A percentile compares a stretch with the other conserved stretches of the same genome.
Conservation (phyloP, 2,888 invertebrate species). For the Bembecia ichneumoniformis region DNA sequence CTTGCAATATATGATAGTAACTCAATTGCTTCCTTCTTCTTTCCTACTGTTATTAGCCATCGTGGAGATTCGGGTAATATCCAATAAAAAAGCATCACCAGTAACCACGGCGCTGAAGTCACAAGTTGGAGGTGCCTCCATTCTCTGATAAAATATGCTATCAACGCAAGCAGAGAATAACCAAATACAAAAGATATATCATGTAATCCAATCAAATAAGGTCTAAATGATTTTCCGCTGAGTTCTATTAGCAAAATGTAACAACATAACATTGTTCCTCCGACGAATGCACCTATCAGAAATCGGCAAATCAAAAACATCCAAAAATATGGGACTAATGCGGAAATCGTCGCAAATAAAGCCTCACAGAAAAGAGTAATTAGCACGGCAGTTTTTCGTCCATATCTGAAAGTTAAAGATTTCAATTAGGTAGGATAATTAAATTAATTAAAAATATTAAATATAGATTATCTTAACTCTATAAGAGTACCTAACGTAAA, state of each 20-base stretch:
- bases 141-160: slow-evolving; percentile 73
- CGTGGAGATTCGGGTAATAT: slow-evolving; percentile 84
- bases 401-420: slow-evolving; percentile 67
- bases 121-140: slow-evolving; percentile 74
- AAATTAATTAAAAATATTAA: slow-evolving; percentile 12
- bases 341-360: slow-evolving; percentile 66
- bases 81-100: slow-evolving; percentile 76
- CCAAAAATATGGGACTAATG: slow-evolving; percentile 71
- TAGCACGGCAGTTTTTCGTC: slow-evolving; percentile 74
- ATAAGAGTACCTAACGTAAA: no score
- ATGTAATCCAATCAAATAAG: slow-evolving; percentile 66
- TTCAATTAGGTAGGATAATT: no score
- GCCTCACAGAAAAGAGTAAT: slow-evolving; percentile 70
- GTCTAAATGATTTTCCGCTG: slow-evolving; percentile 68
- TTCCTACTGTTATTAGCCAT: slow-evolving; percentile 81
- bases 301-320: slow-evolving; percentile 73
- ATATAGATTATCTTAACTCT: no score
- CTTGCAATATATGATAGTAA: slow-evolving; percentile 77
- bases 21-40: slow-evolving; percentile 72
- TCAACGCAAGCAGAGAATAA: slow-evolving; percentile 67
- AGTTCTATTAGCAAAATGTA: slow-evolving; percentile 77
- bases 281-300: slow-evolving; percentile 72
- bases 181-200: slow-evolving; percentile 71
- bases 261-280: slow-evolving; percentile 77
- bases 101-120: slow-evolving; percentile 62